Evolutionary conservation across 2,888 invertebrate genomes (phyloP), one percentile per base, ranked within the genome.

Genomic region (Teleogryllus oceanicus): DNA sequence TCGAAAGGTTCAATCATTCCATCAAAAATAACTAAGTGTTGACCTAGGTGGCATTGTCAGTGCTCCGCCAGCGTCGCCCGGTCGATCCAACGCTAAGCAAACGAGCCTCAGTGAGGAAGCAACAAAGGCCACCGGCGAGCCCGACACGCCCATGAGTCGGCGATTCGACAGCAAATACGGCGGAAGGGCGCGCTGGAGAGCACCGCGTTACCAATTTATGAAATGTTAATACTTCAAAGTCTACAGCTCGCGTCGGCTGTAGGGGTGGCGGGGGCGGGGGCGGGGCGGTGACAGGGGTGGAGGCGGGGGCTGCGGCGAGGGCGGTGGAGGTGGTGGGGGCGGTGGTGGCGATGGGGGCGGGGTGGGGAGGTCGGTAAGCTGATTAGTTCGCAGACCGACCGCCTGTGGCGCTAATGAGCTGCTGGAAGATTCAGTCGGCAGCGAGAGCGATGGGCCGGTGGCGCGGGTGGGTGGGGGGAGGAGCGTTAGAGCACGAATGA

Each of bases 321-420:
- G 21, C 21, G 21, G 21, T 21, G 21, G 21, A 21, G 21, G 21
- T 21, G 21, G 21, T 1, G 21, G 21, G 21, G 21, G 21, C 21
- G 21, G 21, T 21, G 21, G 21, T 21, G 21, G 21, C 1, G 21
- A 1, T 21, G 21, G 21, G 21, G 21, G 21, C 21, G 21, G 21
- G 21, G 21, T 21, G 21, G 21, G 21, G 16, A 3, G 62, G 62
- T 16, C 62, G 62, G 62, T 62, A 62, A 62, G 62, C 62, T 62
- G 62, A 62, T 62, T 62, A 62, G 62, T 62, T 16, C 62, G n/a
- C 62, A n/a, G n/a, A 18, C 62, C 62, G 62, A 16, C 62, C 5
- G 62, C 62, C 62, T 16, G 62, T 62, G 62, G 62, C 62, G 62
- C 62, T 62, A 62, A 62, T 62, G 62, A 62, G 62, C 62, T 62